A percentile compares a stretch with the other conserved stretches of the same genome.
phyloP scores from a whole-genome alignment of 2,797 vertebrate genomes.

The Falco cherrug region DNA sequence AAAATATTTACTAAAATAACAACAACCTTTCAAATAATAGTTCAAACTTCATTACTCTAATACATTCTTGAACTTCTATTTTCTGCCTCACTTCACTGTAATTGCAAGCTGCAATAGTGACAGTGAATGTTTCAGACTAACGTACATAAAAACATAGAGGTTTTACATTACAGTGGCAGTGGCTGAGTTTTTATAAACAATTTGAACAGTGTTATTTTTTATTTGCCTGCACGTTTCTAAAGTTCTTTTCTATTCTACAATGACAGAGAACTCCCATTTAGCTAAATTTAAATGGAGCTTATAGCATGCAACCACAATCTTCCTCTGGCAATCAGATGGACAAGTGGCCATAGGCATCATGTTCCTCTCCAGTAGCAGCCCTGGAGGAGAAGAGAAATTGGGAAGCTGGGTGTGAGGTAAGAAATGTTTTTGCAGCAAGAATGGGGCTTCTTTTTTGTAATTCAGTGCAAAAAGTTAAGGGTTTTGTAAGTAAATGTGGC shows the following conservation, averaged over 20 bases:
- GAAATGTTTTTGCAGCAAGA: background rate
- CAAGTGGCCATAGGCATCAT: background rate
- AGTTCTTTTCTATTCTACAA: background rate
- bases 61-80: constrained; percentile 84
- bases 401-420: background rate
- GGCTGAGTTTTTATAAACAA: constrained; percentile 58
- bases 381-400: background rate
- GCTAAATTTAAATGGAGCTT: background rate
- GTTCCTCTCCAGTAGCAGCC: background rate
- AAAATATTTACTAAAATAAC: constrained; percentile 82
- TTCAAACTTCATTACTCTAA: constrained; percentile 78
- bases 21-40: constrained; percentile 76
- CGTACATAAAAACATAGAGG: constrained; percentile 68
- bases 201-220: background rate
- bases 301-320: too few species aligned
- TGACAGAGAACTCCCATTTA: background rate
- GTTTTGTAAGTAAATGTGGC: background rate
- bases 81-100: constrained; percentile 91
- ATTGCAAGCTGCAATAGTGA: constrained; percentile 79
- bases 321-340: background rate
- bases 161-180: constrained; percentile 63
- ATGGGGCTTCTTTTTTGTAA: background rate
- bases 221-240: background rate
- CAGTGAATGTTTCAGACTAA: constrained; percentile 63
- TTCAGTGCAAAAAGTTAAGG: background rate